Evolutionary conservation across 1,140 invertebrate genomes (phyloP), one percentile per base, ranked within the genome.

Genomic region (Aphelenchoides besseyi): DNA sequence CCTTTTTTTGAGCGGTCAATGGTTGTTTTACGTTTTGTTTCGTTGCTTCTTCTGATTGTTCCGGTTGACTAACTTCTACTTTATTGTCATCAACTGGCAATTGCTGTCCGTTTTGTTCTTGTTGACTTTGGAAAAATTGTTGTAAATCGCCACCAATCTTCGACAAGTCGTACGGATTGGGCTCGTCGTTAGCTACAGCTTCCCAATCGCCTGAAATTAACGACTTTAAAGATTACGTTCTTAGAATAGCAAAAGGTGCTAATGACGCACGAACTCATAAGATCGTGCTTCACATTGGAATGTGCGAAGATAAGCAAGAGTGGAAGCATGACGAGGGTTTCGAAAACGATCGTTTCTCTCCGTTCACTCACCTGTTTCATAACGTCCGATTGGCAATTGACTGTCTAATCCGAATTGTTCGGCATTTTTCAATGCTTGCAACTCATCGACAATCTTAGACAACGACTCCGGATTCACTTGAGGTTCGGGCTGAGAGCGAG

Each of bases 1-100:
- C 69, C 33, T 70, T 70, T 36, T 70, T 70, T 29, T 68, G 61
- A 18, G 68, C 62, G 8, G 68, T 69, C 18, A 61, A 61, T 36
- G 59, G 59, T n/a, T n/a, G n/a, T 26, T 61, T 61, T 12, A 23
- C 41, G 16, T 61, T 26, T 26, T 61, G 59, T 26, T 61, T 61
- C n/a, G n/a, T n/a, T 5, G 18, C 5, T 33, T 59, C 55, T 8
- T 18, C 55, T 8, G 18, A 5, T 23, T 59, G 55, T 33, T 59
- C 18, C 12, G 5, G 55, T 33, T 59, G 55, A 23, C 18, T 18
- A 23, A 29, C 55, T 33, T 28, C 55, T 23, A 8, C 23, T 5
- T 5, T 23, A 8, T 5, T 5, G 12, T 66, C 26, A 16, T 66
- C 26, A 2, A 53, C 63, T 53, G 63, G 63, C 55, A n/a, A 28